Evolutionary conservation across 2,113 vertebrate species (phyloP), one percentile per base, ranked within the genome.

Genomic region (Turdus rufiventris): DNA sequence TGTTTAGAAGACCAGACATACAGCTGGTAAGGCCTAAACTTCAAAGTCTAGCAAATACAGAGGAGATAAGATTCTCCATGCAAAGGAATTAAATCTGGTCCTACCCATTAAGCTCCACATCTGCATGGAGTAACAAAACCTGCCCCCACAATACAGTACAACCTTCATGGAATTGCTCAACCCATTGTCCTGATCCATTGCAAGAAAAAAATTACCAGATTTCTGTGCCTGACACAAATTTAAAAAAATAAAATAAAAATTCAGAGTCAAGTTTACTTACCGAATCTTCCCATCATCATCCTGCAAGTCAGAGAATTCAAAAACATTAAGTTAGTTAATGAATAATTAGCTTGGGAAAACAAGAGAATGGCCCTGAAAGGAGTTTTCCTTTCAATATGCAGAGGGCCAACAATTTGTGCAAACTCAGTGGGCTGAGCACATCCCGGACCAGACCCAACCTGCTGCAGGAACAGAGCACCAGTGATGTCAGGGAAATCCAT

Each of bases 231-330:
- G 63, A 62, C 26, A 65, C 12, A 57, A 81, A 80, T 2, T 2
- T 42, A 54, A 63, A 6, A 24, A 4, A 5, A 54, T 14, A 14
- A 21, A 42, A 14, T 31, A 19, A n/a, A 34, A 66, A 16, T 4
- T 54, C 63, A 76, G 18, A 45, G 62, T 45, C 51, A 78, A 60
- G 16, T 54, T 71, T 88, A 98, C 99, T 98, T 80, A 99, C 99
- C 99, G 89, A 99, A 99, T 85, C 98, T 97, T 74, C 99, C 99
- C 98, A 99, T 97, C 99, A 99, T 99, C 98, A 99, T 98, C 97
- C 99, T 99, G 97, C 40, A 98, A 98, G 68, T 4, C 75, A 97
- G 43, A 98, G 83, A 51, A 94, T 92, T 40, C 2, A 18, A 53
- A 86, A 78, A 86, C 2, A 72, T 1, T 4, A 4, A 7, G 66